phyloP scores from a whole-genome alignment of 2,888 invertebrate genomes.

The Tetragonisca angustula region DNA sequence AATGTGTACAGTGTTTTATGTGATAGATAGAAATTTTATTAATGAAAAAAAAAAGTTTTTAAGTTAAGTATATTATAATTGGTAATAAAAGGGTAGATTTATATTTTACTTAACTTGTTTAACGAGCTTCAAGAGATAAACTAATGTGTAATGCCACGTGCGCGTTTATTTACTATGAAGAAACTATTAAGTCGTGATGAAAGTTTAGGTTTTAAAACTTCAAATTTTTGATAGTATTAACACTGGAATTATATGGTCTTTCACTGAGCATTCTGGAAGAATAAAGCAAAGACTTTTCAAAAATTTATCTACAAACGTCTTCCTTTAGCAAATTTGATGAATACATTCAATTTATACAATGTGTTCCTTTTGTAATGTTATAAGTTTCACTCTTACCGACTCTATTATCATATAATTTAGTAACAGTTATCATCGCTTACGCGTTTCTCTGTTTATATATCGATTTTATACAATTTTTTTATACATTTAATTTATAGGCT shows the following conservation, averaged over 20 bases:
- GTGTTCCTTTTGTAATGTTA: constrained; percentile 13
- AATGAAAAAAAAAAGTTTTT: constrained; percentile 1
- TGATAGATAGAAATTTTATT: constrained; percentile 53
- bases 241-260: constrained; percentile 13
- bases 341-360: neutral
- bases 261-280: constrained; percentile 17
- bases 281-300: constrained; percentile 11
- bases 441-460: constrained; percentile 29
- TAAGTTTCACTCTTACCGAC: neutral
- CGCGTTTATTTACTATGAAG: constrained; percentile 13
- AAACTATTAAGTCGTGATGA: neutral
- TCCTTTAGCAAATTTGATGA: constrained; percentile 26
- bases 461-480: constrained; percentile 39
- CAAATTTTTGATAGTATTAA: constrained; percentile 17
- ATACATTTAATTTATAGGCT: constrained; percentile 24
- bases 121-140: constrained; percentile 29
- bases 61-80: constrained; percentile 40
- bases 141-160: constrained; percentile 54
- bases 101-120: constrained; percentile 36
- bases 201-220: constrained; percentile 7
- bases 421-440: constrained; percentile 35
- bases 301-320: constrained; percentile 21
- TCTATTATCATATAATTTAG: constrained; percentile 16
- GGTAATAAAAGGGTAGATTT: constrained; percentile 27
- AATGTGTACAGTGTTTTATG: constrained; percentile 51